Base-by-base conservation (phyloP, 2,888 invertebrate genomes). In the Anaspis maculata region DNA sequence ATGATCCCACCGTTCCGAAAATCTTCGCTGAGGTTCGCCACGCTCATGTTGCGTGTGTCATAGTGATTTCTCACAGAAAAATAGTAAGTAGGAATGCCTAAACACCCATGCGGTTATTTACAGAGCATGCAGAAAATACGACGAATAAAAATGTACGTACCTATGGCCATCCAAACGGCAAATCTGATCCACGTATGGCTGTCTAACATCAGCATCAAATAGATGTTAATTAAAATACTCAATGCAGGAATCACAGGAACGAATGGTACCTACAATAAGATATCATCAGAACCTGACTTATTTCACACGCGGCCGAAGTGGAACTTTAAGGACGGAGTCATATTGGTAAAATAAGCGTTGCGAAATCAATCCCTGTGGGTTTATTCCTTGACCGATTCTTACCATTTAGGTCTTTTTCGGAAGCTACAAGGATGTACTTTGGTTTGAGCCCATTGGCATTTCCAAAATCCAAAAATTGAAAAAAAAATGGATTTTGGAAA, bases 151-250 rank as follows among this genome's bases (percentile, higher is more conserved):
- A 30, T 32, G 13, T 24, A 64, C 76, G 71, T 64, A 84, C 91
- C 91, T 42, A 89, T 64, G 7, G 62, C 57, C 69, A 90, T 77
- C 91, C 91, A 92, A 15, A 87, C 67, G 3, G 67, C 68, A 56
- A 90, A 85, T 45, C 88, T 67, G n/a, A 88, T 69, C 91, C 92
- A 92, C 0, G 91, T 91, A 42, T 74, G 69, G 1, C 62, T 49
- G 44, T 83, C 83, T 46, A 92, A 68, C 62, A 86, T 77, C 34
- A 86, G 67, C 88, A 92, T 89, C 13, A 92, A 68, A 58, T 89
- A 86, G 33, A 89, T 72, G 57, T 92, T 92, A 25, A 84, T 71
- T 47, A 88, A 73, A 42, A 89, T 81, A 55, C 89, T 89, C 25
- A 86, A 52, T 21, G 80, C 80, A 1, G 91, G 91, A 30, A 91